These are phyloP conservation scores for Phoebastria nigripes DNA, from an alignment of 2,797 vertebrate genomes.

Conservation along the genomic window DNA sequence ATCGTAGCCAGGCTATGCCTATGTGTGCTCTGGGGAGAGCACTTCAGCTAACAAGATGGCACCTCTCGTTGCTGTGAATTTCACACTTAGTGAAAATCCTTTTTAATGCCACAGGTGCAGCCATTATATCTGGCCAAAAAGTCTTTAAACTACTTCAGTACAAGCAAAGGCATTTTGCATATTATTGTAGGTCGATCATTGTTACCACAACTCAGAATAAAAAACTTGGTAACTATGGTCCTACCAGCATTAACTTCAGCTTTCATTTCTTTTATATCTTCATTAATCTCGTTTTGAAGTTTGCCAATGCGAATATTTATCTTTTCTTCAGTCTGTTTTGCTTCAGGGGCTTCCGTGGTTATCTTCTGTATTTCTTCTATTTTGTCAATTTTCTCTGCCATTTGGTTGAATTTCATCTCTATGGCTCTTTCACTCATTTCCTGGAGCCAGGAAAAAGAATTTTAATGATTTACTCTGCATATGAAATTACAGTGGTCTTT, in stretches of 20 bases:
- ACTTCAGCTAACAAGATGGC: background rate
- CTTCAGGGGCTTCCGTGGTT: slow-evolving; percentile 54
- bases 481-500: background rate
- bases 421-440: slow-evolving; percentile 70
- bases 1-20: background rate
- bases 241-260: slow-evolving; percentile 77
- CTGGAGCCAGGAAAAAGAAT: slow-evolving; percentile 49
- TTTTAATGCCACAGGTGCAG: background rate
- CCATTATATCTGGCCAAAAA: background rate
- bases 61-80: background rate
- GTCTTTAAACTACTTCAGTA: background rate
- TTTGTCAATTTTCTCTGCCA: slow-evolving; percentile 75
- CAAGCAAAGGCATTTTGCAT: background rate
- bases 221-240: background rate
- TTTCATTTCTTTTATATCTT: slow-evolving; percentile 77
- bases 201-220: background rate
- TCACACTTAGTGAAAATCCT: background rate
- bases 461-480: background rate
- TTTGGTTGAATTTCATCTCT: slow-evolving; percentile 73
- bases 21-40: background rate
- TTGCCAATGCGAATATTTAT: slow-evolving; percentile 72
- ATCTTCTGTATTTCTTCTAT: slow-evolving; percentile 75
- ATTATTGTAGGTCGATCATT: background rate
- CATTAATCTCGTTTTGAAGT: slow-evolving; percentile 72
- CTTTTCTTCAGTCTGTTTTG: slow-evolving; percentile 70